Evolutionary conservation across 2,113 vertebrate genomes (phyloP), one percentile per base, ranked within the genome.

Genomic region (Thunnus maccoyii): DNA sequence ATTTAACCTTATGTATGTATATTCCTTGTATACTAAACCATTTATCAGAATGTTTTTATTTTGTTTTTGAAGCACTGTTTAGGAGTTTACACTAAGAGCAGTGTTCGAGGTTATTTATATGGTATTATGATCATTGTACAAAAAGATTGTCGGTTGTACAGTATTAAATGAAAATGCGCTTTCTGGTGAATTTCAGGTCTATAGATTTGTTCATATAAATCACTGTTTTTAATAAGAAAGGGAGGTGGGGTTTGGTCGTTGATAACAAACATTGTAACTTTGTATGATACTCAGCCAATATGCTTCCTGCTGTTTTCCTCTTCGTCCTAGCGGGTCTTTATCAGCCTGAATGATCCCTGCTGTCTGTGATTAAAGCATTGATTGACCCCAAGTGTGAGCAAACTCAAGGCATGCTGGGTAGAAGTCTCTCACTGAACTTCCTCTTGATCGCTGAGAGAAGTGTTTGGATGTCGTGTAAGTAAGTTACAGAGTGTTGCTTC

Each of bases 101-200:
- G 73, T 58, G 72, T 86, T 84, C 58, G 60, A 72, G 52, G 46
- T 87, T 80, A 90, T 93, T 92, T 91, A 88, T 89, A 79, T 66
- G 65, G 52, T 80, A 75, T 87, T 83, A 76, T 25, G 61, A 62
- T 88, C 74, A 79, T 86, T 92, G 90, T 87, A 90, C 75, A 84
- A 86, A 90, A 90, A 58, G 47, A 84, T 68, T 64, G 69, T 83
- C 70, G 61, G 70, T 20, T 90, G 85, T 88, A 89, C 88, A 89
- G 87, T 87, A 92, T 92, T 90, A 82, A 89, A 91, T 82, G 82
- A 71, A 79, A 70, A 65, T 71, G 89, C 70, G 4, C 82, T 82
- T 48, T 67, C 0, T 60, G 79, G 71, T 72, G 84, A 76, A 77
- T 80, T 83, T 62, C 69, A 64, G 72, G 52, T 87, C 66, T 76